These are phyloP conservation scores for Catostomus latipinnis DNA, from an alignment of 2,797 vertebrate species.

Conservation along the genomic window DNA sequence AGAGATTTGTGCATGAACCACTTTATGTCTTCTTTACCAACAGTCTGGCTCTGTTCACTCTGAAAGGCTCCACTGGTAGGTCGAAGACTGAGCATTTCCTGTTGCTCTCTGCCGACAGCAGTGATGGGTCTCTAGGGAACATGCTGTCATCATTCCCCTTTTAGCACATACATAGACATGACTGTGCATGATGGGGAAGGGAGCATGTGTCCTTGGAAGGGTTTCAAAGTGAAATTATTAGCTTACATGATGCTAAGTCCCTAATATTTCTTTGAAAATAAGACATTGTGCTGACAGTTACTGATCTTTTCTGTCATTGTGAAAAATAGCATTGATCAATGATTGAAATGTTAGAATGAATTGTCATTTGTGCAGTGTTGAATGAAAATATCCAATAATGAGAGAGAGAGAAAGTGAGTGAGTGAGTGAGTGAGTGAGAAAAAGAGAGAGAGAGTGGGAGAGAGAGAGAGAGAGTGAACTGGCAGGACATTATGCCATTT, in stretches of 20 bases:
- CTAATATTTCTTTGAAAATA: conserved; percentile 19
- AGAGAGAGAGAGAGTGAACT: no score
- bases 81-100: conserved; percentile 76
- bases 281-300: conserved; percentile 2
- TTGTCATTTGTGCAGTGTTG: conserved; percentile 9
- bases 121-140: conserved; percentile 67
- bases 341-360: conserved; percentile 13
- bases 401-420: no score
- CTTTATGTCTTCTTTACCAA: conserved; percentile 55
- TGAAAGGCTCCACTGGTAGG: conserved; percentile 75
- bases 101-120: conserved; percentile 70
- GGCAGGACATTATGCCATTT: no score
- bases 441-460: no score
- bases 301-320: not conserved
- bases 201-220: not conserved
- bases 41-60: conserved; percentile 62
- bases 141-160: conserved; percentile 70
- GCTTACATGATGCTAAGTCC: not conserved
- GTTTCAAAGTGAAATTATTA: conserved; percentile 5
- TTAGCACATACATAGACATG: conserved; percentile 4
- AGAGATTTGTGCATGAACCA: conserved; percentile 54
- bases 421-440: no score
- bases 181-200: not conserved
- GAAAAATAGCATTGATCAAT: conserved; percentile 16
- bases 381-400: conserved; percentile 9